A percentile compares a stretch with the other conserved stretches of the same genome.
phyloP scores from a whole-genome alignment of 2,888 invertebrate species.

The Lasioglossum morio region DNA sequence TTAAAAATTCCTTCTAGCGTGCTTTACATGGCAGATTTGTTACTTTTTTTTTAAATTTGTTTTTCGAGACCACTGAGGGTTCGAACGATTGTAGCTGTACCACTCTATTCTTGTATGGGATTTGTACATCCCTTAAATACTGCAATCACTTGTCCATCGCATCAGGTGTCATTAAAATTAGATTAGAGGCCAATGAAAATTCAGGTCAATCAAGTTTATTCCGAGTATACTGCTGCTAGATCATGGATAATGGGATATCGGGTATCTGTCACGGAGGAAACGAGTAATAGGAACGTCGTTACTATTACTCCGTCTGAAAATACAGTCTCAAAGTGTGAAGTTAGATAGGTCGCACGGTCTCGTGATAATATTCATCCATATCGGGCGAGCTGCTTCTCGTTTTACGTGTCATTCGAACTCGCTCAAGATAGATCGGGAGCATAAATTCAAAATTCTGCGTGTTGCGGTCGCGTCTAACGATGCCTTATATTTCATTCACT shows the following conservation, averaged over 20 bases:
- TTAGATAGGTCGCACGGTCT: constrained; percentile 41
- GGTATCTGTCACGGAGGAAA: constrained; percentile 35
- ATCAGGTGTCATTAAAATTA: constrained; percentile 1
- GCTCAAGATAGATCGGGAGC: background rate
- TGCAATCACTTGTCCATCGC: background rate
- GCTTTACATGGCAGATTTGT: background rate
- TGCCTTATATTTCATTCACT: constrained; percentile 20
- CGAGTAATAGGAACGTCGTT: constrained; percentile 28
- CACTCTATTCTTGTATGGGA: background rate
- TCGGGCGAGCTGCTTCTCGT: constrained; percentile 38
- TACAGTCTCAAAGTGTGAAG: constrained; percentile 32
- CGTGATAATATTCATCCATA: constrained; percentile 48
- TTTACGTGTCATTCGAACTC: constrained; percentile 45
- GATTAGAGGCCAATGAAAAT: constrained; percentile 31
- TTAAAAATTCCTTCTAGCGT: background rate
- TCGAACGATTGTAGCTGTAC: too few species aligned
- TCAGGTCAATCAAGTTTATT: constrained; percentile 47
- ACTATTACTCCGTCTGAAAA: constrained; percentile 49
- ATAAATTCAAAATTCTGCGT: constrained; percentile 42
- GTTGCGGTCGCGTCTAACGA: constrained; percentile 21
- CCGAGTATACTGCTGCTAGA: constrained; percentile 48
- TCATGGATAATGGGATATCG: constrained; percentile 50
- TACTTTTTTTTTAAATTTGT: too few species aligned
- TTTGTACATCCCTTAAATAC: background rate
- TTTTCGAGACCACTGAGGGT: background rate